Percentiles rank a stretch among this genome's conserved stretches.
phyloP scores from a whole-genome alignment of 2,888 invertebrate genomes.

The Caenorhabditis parvicauda region DNA sequence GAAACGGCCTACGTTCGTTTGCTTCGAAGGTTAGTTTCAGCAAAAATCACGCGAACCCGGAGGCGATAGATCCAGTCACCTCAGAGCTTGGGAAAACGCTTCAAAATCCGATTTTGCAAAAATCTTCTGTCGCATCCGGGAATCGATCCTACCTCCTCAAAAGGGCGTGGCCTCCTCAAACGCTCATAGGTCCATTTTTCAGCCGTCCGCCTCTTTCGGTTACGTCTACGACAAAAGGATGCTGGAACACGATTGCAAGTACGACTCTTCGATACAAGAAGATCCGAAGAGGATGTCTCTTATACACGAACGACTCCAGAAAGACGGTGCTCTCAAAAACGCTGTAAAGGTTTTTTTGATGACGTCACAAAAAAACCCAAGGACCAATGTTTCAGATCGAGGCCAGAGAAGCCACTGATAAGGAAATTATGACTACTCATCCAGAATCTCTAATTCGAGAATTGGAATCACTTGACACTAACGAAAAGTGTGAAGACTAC shows the following conservation, averaged over 20 bases:
- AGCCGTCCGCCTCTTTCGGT: too few species aligned
- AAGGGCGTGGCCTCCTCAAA: too few species aligned
- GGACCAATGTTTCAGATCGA: slow-evolving; percentile 23
- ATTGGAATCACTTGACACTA: slow-evolving; percentile 25
- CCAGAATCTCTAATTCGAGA: slow-evolving; percentile 33
- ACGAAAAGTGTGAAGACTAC: slow-evolving; percentile 41
- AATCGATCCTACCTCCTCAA: too few species aligned
- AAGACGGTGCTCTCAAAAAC: slow-evolving; percentile 30
- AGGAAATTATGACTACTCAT: slow-evolving; percentile 40
- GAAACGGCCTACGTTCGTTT: too few species aligned
- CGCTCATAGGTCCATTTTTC: too few species aligned
- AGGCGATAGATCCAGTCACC: too few species aligned
- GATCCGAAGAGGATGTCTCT: slow-evolving; percentile 43
- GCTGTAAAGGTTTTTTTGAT: slow-evolving; percentile 36
- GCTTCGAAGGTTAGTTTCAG: too few species aligned
- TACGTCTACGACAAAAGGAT: slow-evolving; percentile 48
- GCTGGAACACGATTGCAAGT: slow-evolving; percentile 43
- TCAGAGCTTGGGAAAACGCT: too few species aligned
- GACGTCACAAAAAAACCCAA: too few species aligned
- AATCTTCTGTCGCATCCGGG: too few species aligned
- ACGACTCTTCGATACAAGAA: slow-evolving; percentile 47
- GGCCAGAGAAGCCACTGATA: slow-evolving; percentile 41
- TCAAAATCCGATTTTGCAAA: too few species aligned
- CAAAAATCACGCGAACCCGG: too few species aligned
- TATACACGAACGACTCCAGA: slow-evolving; percentile 35